Evolutionary conservation across 2,797 vertebrate species (phyloP), one percentile per base, ranked within the genome.

Genomic region (Morus bassanus): DNA sequence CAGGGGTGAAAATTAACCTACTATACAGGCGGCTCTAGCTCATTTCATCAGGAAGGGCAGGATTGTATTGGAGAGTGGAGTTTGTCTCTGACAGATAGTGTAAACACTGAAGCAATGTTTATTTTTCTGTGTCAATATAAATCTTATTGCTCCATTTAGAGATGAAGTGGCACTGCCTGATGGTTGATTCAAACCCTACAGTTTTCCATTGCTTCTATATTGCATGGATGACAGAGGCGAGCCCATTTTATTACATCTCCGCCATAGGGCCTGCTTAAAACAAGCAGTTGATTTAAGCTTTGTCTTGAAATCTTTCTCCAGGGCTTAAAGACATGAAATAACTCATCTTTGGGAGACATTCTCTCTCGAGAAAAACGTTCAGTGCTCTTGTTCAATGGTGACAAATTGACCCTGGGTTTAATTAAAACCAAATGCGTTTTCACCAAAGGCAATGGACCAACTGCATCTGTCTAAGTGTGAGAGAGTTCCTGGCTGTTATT

Each of bases 251-350:
- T 79, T 93, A 50, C 28, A 78, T 85, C 4, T 37, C 28, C 50
- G 46, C 67, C 67, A 67, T 56, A 92, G 33, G 39, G 21, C 7
- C 46, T 91, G 69, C 68, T 90, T 95, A 89, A 91, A 93, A 91
- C 67, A 87, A 86, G 68, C 23, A 69, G 51, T 22, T 60, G 75
- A 64, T 83, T 79, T 85, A 63, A 83, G 56, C 79, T 96, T 94
- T 94, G n/a, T 95, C 79, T 94, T 88, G 64, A 84, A 86, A 70
- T 93, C 95, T 96, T 97, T 96, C 93, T 96, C 63, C 59, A n/a
- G 77, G 81, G 45, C 53, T 96, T 93, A 88, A 57, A 84, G 85
- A 95, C 43, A 95, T 16, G 28, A 96, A 95, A 94, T 70, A 94
- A 72, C 46, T 77, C 63, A 93, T 86, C 73, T 31, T 39, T 80